phyloP scores from a whole-genome alignment of 1,140 invertebrate genomes.

The Stenopsyche tienmushanensis region DNA sequence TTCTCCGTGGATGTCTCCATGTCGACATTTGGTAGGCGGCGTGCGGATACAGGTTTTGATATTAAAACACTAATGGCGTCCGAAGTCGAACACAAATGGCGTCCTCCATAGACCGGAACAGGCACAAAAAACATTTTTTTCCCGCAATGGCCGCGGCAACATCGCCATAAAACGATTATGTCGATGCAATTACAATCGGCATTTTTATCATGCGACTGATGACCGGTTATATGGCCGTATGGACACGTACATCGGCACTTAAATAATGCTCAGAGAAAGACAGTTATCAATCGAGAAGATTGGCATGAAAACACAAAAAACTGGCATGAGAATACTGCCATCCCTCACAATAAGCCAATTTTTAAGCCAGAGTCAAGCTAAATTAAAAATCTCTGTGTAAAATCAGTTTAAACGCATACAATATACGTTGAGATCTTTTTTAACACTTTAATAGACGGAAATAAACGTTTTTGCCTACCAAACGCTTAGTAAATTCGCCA shows the following conservation, averaged over 20 bases:
- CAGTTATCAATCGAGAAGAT: not conserved
- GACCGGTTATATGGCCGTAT: not conserved
- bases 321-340: too few species aligned
- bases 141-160: conserved; percentile 34
- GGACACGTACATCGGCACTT: not conserved
- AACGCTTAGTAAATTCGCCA: too few species aligned
- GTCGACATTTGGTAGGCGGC: not conserved
- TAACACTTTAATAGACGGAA: too few species aligned
- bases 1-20: too few species aligned
- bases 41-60: not conserved
- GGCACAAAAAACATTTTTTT: conserved; percentile 32
- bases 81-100: not conserved
- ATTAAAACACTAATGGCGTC: not conserved
- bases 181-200: conserved; percentile 33
- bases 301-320: too few species aligned
- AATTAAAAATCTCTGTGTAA: too few species aligned
- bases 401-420: too few species aligned
- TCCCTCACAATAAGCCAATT: not conserved
- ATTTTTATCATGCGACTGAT: not conserved
- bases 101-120: conserved; percentile 21
- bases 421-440: too few species aligned
- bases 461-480: too few species aligned
- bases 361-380: not conserved
- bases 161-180: conserved; percentile 38
- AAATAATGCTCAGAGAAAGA: not conserved